Percentiles rank a stretch among this genome's conserved stretches.
Evolutionary conservation across 2,888 invertebrate species (phyloP).

Genomic region (Crioceris asparagi): DNA sequence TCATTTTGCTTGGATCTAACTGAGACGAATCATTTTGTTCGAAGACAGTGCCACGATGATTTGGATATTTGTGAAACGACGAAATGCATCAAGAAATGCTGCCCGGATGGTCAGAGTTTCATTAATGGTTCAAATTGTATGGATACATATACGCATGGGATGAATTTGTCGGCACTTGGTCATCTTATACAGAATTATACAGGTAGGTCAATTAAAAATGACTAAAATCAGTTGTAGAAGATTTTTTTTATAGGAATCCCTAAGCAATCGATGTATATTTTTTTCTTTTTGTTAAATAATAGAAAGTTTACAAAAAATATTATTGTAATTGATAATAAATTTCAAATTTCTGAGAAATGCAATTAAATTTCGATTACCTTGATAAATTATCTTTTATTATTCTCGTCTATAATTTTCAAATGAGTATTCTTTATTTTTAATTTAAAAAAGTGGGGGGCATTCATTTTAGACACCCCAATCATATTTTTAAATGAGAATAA

Average conservation of each 20-base stretch:
- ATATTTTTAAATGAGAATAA: too few relatives aligned
- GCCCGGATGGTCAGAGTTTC: slow-evolving; percentile 45
- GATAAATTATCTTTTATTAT: too few relatives aligned
- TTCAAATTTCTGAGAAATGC: too few relatives aligned
- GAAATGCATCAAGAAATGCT: slow-evolving; percentile 44
- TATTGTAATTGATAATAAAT: too few relatives aligned
- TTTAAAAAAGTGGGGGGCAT: too few relatives aligned
- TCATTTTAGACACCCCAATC: too few relatives aligned
- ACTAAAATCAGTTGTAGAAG: too few relatives aligned
- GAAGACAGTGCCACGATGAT: slow-evolving; percentile 23
- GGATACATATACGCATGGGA: slow-evolving; percentile 25
- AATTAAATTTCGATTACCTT: too few relatives aligned
- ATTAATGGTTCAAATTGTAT: slow-evolving; percentile 24
- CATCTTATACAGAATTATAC: slow-evolving; percentile 19
- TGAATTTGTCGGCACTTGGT: slow-evolving; percentile 19
- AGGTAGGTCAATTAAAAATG: slow-evolving; percentile 24
- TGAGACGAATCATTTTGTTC: slow-evolving; percentile 15
- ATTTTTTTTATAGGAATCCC: too few relatives aligned
- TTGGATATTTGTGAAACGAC: slow-evolving; percentile 21
- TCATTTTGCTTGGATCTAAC: slow-evolving; percentile 21
- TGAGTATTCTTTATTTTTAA: too few relatives aligned
- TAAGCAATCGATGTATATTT: background rate
- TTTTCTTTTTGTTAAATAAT: background rate
- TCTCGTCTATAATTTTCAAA: too few relatives aligned
- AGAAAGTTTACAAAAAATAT: too few relatives aligned